A percentile compares a stretch with the other conserved stretches of the same genome.
Conservation (phyloP, 1,140 invertebrate species). For the Cephus cinctus region DNA sequence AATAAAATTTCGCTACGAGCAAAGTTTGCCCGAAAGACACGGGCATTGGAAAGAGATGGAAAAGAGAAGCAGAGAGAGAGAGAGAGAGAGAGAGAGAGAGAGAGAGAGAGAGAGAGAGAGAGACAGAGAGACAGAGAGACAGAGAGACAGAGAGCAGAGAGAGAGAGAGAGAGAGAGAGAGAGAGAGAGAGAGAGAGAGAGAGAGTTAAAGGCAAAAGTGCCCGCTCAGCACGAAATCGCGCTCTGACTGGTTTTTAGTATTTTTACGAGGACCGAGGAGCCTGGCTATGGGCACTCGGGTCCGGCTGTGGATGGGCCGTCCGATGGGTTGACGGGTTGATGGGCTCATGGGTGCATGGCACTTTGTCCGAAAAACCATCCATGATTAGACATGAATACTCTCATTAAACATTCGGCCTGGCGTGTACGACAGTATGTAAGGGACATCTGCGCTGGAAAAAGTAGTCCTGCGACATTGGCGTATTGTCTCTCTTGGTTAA, state of each 20-base stretch:
- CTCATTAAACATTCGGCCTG: slow-evolving; percentile 19
- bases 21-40: no score
- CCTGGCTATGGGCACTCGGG: neutral
- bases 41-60: no score
- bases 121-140: slow-evolving; percentile 3
- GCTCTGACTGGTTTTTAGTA: neutral
- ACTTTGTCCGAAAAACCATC: slow-evolving; percentile 11
- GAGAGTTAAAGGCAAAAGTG: no score
- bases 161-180: no score
- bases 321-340: no score
- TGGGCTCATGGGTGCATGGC: neutral
- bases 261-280: neutral
- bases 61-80: neutral
- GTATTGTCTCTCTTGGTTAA: no score
- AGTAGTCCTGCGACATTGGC: slow-evolving; percentile 12
- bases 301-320: neutral
- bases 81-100: slow-evolving; percentile 3
- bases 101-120: slow-evolving; percentile 5
- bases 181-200: no score
- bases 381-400: slow-evolving; percentile 22
- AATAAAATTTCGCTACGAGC: slow-evolving; percentile 11
- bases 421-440: slow-evolving; percentile 10
- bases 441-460: slow-evolving; percentile 16
- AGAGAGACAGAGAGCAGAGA: no score
- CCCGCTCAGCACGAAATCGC: no score